phyloP scores from a whole-genome alignment of 2,797 vertebrate genomes.

The Syngnathus acus region DNA sequence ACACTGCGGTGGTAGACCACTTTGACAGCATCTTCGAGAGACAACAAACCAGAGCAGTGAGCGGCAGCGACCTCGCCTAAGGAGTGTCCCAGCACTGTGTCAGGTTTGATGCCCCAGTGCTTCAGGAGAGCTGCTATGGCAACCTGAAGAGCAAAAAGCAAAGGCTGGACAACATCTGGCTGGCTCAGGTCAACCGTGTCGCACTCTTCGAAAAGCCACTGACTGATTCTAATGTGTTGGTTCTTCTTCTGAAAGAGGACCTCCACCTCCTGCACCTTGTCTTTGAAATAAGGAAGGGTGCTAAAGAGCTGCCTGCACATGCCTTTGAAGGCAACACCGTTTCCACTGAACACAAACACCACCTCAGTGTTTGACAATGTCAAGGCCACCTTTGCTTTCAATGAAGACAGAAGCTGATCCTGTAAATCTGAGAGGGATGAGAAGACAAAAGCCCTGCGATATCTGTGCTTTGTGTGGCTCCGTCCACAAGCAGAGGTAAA shows the following conservation, averaged over 20 bases:
- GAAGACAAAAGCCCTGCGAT: conserved; percentile 69
- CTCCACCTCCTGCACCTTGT: conserved; percentile 75
- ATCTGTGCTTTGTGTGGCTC: conserved; percentile 73
- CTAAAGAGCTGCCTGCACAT: conserved; percentile 73
- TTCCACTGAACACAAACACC: conserved; percentile 83
- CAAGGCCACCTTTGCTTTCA: conserved; percentile 30
- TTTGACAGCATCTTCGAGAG: conserved; percentile 80
- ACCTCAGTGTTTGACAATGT: conserved; percentile 51
- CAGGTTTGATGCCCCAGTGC: conserved; percentile 76
- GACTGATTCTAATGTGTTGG: conserved; percentile 43
- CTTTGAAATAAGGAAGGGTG: conserved; percentile 69
- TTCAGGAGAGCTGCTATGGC: conserved; percentile 70
- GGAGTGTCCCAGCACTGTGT: conserved; percentile 72
- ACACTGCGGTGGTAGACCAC: conserved; percentile 75
- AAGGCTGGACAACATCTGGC: conserved; percentile 72
- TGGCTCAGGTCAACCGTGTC: conserved; percentile 54
- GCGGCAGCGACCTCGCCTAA: conserved; percentile 82
- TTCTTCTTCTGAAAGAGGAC: conserved; percentile 60
- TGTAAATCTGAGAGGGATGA: conserved; percentile 70
- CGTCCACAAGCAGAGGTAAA: conserved; percentile 82
- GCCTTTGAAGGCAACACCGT: conserved; percentile 69
- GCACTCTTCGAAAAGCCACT: conserved; percentile 47
- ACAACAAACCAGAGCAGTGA: conserved; percentile 79
- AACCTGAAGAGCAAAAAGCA: conserved; percentile 81
- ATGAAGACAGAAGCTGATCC: conserved; percentile 48